A percentile compares a stretch with the other conserved stretches of the same genome.
These are phyloP conservation scores for Danaus plexippus DNA, from an alignment of 1,140 invertebrate genomes.

Conservation along the genomic window DNA sequence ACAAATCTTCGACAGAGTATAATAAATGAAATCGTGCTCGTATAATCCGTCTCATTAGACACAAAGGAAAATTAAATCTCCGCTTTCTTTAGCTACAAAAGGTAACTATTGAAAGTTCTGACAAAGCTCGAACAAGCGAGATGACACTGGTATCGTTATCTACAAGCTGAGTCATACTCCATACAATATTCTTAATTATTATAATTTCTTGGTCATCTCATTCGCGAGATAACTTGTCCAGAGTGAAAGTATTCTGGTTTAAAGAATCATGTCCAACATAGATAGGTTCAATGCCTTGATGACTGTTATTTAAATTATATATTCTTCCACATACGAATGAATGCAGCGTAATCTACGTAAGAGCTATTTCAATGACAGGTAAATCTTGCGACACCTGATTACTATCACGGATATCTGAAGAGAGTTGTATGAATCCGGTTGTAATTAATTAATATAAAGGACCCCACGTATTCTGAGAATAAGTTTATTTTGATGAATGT, in stretches of 20 bases:
- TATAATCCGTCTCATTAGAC: conserved; percentile 54
- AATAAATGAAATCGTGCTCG: conserved; percentile 14
- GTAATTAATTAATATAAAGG: conserved; percentile 28
- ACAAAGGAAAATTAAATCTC: conserved; percentile 26
- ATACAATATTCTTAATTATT: conserved; percentile 64
- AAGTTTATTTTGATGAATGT: too few species aligned
- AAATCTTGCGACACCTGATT: conserved; percentile 27
- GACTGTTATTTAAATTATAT: conserved; percentile 59
- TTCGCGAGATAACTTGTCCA: conserved; percentile 38
- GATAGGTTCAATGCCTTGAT: conserved; percentile 67
- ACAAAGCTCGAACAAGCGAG: conserved; percentile 41
- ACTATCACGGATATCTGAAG: conserved; percentile 20
- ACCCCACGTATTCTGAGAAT: conserved; percentile 10
- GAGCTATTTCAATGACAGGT: conserved; percentile 21
- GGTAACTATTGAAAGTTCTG: conserved; percentile 49
- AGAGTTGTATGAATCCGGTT: conserved; percentile 29
- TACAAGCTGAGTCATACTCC: conserved; percentile 49
- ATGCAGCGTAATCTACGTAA: conserved; percentile 37
- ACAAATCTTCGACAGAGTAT: conserved; percentile 10
- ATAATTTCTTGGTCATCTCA: conserved; percentile 55
- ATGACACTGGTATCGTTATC: conserved; percentile 55
- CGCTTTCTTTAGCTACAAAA: conserved; percentile 33
- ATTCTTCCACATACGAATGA: conserved; percentile 12
- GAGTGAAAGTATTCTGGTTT: conserved; percentile 67
- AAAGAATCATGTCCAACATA: conserved; percentile 45